phyloP scores from a whole-genome alignment of 2,797 vertebrate genomes.

The Tiaroga cobitis region DNA sequence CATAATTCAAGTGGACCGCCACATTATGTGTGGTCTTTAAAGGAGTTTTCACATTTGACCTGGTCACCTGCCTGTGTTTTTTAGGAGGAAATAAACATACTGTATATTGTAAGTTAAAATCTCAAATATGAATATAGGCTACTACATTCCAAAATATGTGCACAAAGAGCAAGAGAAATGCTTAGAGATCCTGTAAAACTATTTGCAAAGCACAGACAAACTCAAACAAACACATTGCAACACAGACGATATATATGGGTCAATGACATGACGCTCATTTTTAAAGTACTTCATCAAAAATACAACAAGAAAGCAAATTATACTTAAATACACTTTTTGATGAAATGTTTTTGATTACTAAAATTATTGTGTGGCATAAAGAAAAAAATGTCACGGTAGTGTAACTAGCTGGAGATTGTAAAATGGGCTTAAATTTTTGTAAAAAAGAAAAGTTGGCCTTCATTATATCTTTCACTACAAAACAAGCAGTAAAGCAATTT shows the following conservation, averaged over 20 bases:
- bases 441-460: neutral
- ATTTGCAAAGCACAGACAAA: conserved; percentile 31
- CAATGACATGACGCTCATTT: neutral
- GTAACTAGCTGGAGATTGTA: neutral
- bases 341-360: neutral
- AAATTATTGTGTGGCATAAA: neutral
- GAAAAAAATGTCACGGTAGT: neutral
- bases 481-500: neutral
- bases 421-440: neutral
- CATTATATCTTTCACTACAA: neutral
- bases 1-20: neutral
- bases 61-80: neutral
- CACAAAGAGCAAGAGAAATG: conserved; percentile 5
- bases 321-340: neutral
- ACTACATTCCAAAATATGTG: conserved; percentile 2
- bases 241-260: neutral
- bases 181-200: neutral
- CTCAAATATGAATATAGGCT: neutral
- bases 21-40: neutral
- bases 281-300: neutral
- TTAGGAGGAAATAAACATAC: neutral
- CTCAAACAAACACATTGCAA: conserved; percentile 6
- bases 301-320: neutral
- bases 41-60: conserved; percentile 16
- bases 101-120: neutral